Conservation (phyloP, 2,113 vertebrate species). For the Triplophysa tibetana region DNA sequence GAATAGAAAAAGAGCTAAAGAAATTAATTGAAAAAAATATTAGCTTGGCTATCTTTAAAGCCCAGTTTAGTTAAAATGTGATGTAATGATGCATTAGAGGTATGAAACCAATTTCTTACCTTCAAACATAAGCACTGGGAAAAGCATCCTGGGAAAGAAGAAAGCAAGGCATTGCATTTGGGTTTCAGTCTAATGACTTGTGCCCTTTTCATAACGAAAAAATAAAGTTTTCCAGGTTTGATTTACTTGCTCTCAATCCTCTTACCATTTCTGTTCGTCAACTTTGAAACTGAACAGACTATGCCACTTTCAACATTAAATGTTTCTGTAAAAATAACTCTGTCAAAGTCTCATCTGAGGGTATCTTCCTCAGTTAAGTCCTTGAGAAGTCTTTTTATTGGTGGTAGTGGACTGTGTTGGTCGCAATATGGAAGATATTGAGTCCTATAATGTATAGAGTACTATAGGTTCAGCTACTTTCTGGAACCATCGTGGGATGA, state of each 20-base stretch:
- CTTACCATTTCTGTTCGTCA: not conserved
- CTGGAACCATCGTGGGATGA: not conserved
- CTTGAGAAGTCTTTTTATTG: not conserved
- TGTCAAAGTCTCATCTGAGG: not conserved
- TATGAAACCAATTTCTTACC: no score
- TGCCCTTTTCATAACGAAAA: no score
- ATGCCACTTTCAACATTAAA: no score
- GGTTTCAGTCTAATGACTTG: no score
- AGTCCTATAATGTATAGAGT: not conserved
- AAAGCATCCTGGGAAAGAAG: no score
- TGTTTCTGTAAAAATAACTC: constrained; percentile 5
- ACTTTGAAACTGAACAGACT: constrained; percentile 7
- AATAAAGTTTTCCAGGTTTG: constrained; percentile 1
- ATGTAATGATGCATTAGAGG: no score
- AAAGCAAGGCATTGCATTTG: no score
- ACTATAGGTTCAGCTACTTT: no score
- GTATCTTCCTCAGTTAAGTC: not conserved
- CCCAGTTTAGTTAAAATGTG: no score
- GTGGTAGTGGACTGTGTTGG: not conserved
- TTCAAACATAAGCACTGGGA: no score
- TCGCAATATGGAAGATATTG: not conserved
- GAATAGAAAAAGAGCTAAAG: no score
- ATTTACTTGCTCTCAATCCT: not conserved
- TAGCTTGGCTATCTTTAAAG: no score
- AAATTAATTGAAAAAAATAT: not conserved